Evolutionary conservation across 2,888 invertebrate species (phyloP).

Genomic region (Altica lythri): DNA sequence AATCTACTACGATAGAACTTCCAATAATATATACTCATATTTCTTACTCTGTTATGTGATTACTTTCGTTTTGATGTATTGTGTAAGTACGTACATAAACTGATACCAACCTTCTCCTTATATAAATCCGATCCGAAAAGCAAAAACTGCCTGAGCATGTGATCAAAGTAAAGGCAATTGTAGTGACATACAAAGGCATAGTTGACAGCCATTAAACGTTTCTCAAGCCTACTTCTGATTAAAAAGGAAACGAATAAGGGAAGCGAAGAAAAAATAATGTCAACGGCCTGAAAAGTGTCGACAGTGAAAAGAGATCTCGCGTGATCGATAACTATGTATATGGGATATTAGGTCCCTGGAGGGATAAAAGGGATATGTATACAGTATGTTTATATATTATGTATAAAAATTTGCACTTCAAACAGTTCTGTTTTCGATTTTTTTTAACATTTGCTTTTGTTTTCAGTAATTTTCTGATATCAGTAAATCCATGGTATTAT

Average conservation of each 20-base stretch:
- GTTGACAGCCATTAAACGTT: constrained; percentile 22
- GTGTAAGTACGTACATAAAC: too few species aligned
- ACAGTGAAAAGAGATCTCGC: background rate
- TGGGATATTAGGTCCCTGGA: background rate
- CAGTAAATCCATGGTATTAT: too few species aligned
- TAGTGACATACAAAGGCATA: constrained; percentile 4
- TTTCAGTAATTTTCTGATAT: too few species aligned
- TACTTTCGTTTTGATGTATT: too few species aligned
- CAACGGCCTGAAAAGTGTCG: constrained; percentile 4
- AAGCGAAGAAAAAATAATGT: constrained; percentile 15
- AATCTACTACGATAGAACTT: too few species aligned
- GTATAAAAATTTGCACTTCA: too few species aligned
- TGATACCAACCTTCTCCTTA: background rate
- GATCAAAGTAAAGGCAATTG: constrained; percentile 6
- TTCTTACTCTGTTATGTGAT: too few species aligned
- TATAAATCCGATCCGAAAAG: background rate
- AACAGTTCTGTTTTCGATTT: too few species aligned
- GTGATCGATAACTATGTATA: constrained; percentile 4
- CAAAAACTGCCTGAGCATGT: background rate
- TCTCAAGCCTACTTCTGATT: constrained; percentile 19
- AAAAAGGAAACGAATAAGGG: constrained; percentile 18
- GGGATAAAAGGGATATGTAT: too few species aligned
- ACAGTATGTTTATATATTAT: too few species aligned
- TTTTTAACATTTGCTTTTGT: too few species aligned
- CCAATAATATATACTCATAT: too few species aligned